These are phyloP conservation scores for Otocyon megalotis DNA, from an alignment of 2,113 vertebrate species.

Conservation along the genomic window DNA sequence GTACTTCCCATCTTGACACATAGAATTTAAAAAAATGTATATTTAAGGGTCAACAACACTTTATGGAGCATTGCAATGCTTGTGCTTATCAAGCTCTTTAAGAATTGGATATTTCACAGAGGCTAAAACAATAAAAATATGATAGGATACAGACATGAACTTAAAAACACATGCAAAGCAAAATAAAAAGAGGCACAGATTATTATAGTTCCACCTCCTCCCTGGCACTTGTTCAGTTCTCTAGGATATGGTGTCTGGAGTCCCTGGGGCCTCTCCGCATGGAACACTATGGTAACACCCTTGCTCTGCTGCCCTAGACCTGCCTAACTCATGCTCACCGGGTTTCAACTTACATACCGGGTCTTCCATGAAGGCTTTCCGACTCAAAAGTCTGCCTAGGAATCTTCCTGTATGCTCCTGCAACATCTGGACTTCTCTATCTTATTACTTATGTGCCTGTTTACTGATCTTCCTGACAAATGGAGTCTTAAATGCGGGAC, in stretches of 20 bases:
- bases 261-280: not conserved
- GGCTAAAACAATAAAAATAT: not conserved
- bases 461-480: not conserved
- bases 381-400: not conserved
- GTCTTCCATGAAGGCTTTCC: not conserved
- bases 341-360: not conserved
- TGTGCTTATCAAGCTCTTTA: not conserved
- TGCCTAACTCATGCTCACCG: not conserved
- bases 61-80: not conserved
- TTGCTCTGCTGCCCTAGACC: accelerated
- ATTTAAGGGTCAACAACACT: not conserved
- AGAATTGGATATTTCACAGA: not conserved
- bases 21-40: not conserved
- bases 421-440: not conserved
- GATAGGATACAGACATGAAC: not conserved
- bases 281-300: not conserved
- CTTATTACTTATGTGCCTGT: not conserved
- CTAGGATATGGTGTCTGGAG: not conserved
- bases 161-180: not conserved
- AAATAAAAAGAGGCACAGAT: not conserved
- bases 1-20: not conserved
- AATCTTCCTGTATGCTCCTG: not conserved
- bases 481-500: not conserved
- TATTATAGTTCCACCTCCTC: not conserved
- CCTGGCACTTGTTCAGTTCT: accelerated